Evolutionary conservation across 2,797 vertebrate species (phyloP), one percentile per base, ranked within the genome.

Genomic region (Clarias pachynema): DNA sequence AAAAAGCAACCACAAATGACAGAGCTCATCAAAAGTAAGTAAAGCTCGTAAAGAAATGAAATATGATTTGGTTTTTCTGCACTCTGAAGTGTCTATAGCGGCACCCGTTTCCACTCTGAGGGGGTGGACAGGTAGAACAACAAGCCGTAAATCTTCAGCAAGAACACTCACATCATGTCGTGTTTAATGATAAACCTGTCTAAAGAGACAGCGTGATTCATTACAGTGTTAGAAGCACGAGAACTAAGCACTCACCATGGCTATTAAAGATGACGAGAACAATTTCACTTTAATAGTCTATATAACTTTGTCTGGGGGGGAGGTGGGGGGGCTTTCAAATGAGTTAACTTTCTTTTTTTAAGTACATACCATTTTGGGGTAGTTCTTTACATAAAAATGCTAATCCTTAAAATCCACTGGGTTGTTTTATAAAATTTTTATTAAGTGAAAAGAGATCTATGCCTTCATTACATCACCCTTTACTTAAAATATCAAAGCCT

Each of bases 161-260:
- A 68, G 73, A 82, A 75, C 68, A 75, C 81, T 77, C 81, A 88
- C 84, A 81, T 24, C 37, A 49, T n/a, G 57, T 65, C 40, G 44
- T 26, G 40, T 80, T 73, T 80, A 84, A 84, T 84, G 62, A 84
- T 81, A 77, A 84, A 81, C 82, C 79, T 84, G 78, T 87, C 87
- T 83, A 40, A 82, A 24, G 31, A 66, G 40, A 34, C 44, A 37
- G 69, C 53, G n/a, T 83, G 81, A 74, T 86, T 83, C 60, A 73
- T 83, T 81, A 79, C 84, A 56, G 57, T 22, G 5, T 68, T 68
- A 49, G 37, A 44, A 82, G 60, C 14, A 14, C 10, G 72, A 83
- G 73, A 88, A 85, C 84, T 63, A 81, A 75, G 53, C 69, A 40
- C 81, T 88, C 74, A 60, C 77, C 62, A 34, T 73, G 40, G 60